Evolutionary conservation across 1,140 invertebrate species (phyloP).

Genomic region (Trichogramma pretiosum): DNA sequence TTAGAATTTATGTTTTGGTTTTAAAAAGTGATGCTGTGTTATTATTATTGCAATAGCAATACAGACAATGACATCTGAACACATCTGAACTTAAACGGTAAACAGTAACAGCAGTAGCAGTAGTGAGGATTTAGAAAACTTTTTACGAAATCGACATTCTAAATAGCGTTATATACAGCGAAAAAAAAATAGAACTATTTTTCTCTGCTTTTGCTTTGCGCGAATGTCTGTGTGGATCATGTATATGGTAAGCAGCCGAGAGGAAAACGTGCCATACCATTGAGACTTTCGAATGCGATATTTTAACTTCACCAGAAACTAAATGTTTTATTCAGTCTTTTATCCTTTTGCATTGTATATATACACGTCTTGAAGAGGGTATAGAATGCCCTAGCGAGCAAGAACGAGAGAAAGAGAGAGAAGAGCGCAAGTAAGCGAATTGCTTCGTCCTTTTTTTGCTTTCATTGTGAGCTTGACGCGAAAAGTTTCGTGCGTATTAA

Average conservation of each 20-base stretch:
- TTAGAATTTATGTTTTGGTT: slow-evolving; percentile 27
- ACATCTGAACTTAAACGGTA: too few relatives aligned
- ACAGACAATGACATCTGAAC: too few relatives aligned
- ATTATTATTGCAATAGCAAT: too few relatives aligned
- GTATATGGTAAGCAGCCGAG: slow-evolving; percentile 2
- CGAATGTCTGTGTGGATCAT: not conserved
- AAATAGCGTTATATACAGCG: slow-evolving; percentile 16
- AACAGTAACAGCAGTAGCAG: too few relatives aligned
- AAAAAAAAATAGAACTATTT: not conserved
- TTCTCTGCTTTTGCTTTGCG: not conserved
- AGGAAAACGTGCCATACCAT: too few relatives aligned
- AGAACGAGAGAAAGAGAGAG: too few relatives aligned
- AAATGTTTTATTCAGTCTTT: slow-evolving; percentile 16
- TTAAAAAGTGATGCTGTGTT: slow-evolving; percentile 18
- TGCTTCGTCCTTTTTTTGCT: too few relatives aligned
- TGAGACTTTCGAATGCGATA: slow-evolving; percentile 9
- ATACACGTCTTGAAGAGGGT: too few relatives aligned
- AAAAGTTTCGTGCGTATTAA: too few relatives aligned
- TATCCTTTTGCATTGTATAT: too few relatives aligned
- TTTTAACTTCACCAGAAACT: slow-evolving; percentile 13
- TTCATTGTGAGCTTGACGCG: slow-evolving; percentile 5
- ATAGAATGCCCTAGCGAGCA: too few relatives aligned
- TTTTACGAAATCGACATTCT: slow-evolving; percentile 23
- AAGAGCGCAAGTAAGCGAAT: too few relatives aligned
- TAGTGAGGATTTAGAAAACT: slow-evolving; percentile 32